Base-by-base conservation (phyloP, 2,888 invertebrate species). In the Parnassius apollo region DNA sequence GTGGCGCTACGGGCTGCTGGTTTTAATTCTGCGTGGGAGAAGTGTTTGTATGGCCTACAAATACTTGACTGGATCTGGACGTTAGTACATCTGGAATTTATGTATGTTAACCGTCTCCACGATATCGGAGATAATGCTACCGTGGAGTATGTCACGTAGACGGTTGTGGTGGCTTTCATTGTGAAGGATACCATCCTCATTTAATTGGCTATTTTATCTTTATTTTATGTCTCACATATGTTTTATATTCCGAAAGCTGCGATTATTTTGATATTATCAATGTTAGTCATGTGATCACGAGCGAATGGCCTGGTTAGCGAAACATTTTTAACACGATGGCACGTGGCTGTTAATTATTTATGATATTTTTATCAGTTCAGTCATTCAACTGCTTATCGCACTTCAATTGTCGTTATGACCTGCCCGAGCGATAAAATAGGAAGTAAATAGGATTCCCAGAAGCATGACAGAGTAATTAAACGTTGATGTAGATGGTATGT, bases 321-420 rank as follows among this genome's bases (percentile, higher is more conserved):
- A 80, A 79, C 79, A 76, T n/a, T 81, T 81, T 81, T 35, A 78
- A 77, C 73, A 72, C 72, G 72, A 72, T 69, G 71, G 66, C 71
- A 72, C 66, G 72, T 69, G 61, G 71, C 73, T 71, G 65, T 61
- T 66, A 69, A 49, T 72, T 71, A 69, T 71, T 66, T 67, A 67
- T 73, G 71, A 74, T 73, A 72, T 71, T 72, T 69, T 71, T 74
- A 74, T 75, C 76, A 76, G 72, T 73, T 73, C 70, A 70, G 67
- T 73, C 66, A 71, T n/a, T 49, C 49, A 49, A 13, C 13, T 13
- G 7, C 79, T 86, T 86, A 86, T 87, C 86, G 66, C 67, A 65
- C 68, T 72, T 75, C 78, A 76, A 81, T 78, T 85, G 81, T 78
- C 80, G 77, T 75, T 80, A 71, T 88, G 88, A 88, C 86, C 85